phyloP scores from a whole-genome alignment of 2,113 vertebrate species.

The Orthonyx spaldingii region DNA sequence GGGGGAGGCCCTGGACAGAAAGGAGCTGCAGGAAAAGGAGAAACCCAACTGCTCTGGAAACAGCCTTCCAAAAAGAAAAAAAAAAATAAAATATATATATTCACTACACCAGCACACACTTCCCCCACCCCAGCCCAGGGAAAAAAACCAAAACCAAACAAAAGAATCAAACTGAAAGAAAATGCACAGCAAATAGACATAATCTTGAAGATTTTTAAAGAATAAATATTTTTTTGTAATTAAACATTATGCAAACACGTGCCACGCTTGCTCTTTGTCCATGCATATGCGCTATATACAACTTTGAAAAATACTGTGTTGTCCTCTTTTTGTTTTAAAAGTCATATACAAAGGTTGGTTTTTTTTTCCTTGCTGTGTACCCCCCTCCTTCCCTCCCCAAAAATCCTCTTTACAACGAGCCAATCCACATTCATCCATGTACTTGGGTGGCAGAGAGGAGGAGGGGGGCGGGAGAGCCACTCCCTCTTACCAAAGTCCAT shows the following conservation, averaged over 20 bases:
- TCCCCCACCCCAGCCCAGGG: slow-evolving; percentile 64
- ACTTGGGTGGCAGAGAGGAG: slow-evolving; percentile 24
- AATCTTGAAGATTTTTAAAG: slow-evolving; percentile 92
- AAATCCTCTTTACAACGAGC: slow-evolving; percentile 77
- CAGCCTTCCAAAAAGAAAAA: slow-evolving; percentile 23
- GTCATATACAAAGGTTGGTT: slow-evolving; percentile 81
- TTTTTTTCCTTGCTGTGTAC: slow-evolving; percentile 59
- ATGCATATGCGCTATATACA: slow-evolving; percentile 99
- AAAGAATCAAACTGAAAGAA: slow-evolving; percentile 75
- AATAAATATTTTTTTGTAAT: slow-evolving; percentile 99
- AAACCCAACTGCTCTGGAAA: slow-evolving; percentile 30
- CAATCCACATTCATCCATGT: slow-evolving; percentile 78
- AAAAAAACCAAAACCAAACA: not conserved
- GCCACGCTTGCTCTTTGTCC: slow-evolving; percentile 95
- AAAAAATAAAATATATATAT: not conserved
- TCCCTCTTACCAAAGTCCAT: slow-evolving; percentile 75
- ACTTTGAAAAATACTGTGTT: slow-evolving; percentile 97
- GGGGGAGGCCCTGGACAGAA: not conserved
- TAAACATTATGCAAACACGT: slow-evolving; percentile 99
- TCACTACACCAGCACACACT: slow-evolving; percentile 56
- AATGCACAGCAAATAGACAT: slow-evolving; percentile 91
- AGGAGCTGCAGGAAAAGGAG: slow-evolving; percentile 28
- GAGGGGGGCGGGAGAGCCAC: slow-evolving; percentile 23
- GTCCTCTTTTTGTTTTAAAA: slow-evolving; percentile 85
- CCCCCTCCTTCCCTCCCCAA: slow-evolving; percentile 41